Conservation (phyloP, 2,797 vertebrate species). For the Tadarida brasiliensis region DNA sequence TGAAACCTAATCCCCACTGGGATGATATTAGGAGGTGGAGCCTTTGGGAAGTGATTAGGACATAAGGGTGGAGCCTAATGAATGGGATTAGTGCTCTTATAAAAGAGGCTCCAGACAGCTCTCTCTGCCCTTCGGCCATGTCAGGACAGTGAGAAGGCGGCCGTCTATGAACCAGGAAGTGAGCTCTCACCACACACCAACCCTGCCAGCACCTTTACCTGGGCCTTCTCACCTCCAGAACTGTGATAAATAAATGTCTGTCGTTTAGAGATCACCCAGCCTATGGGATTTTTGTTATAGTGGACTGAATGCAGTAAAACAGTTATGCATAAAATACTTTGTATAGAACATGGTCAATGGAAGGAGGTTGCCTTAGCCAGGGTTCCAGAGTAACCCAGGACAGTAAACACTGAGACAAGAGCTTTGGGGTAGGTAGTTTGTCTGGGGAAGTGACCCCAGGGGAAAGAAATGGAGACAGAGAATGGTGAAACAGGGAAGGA, state of each 20-base stretch:
- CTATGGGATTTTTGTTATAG: background rate
- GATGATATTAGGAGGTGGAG: background rate
- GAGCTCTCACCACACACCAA: background rate
- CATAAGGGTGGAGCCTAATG: background rate
- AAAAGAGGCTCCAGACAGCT: background rate
- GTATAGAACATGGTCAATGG: background rate
- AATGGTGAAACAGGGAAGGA: background rate
- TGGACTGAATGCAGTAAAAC: background rate
- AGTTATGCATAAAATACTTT: background rate
- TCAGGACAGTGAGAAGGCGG: background rate
- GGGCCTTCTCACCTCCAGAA: background rate
- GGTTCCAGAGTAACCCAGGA: background rate
- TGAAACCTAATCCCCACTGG: background rate
- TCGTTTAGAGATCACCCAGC: too few relatives aligned
- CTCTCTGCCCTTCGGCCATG: background rate
- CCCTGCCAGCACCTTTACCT: background rate
- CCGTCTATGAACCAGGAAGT: background rate
- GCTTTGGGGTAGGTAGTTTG: accelerated
- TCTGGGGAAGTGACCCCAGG: background rate
- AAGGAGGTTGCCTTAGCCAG: background rate
- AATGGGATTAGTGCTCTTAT: background rate
- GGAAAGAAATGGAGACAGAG: background rate
- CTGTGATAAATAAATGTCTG: background rate
- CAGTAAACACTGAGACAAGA: background rate
- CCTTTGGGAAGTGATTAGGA: background rate